Evolutionary conservation across 2,113 vertebrate species (phyloP).

Genomic region (Haemorhous mexicanus): DNA sequence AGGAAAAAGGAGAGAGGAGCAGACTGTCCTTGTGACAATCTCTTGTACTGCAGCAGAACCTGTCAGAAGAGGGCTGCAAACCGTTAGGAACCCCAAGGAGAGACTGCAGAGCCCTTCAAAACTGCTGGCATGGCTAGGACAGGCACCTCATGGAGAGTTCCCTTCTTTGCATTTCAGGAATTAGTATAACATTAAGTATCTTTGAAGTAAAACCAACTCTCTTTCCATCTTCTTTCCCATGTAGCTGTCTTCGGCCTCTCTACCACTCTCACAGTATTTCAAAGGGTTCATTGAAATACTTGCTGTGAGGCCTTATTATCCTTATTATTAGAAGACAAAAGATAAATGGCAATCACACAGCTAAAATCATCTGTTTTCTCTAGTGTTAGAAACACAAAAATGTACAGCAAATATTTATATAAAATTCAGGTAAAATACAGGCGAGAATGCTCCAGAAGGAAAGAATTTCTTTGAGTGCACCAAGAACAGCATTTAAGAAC

Average conservation of each 20-base stretch:
- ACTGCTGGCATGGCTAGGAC: not conserved
- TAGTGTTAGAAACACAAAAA: not conserved
- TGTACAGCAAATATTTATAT: not conserved
- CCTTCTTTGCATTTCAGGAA: not conserved
- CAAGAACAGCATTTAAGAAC: not conserved
- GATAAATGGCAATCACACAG: not conserved
- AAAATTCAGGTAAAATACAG: not conserved
- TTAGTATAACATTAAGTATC: not conserved
- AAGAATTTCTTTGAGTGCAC: not conserved
- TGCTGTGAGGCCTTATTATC: not conserved
- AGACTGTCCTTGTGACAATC: not conserved
- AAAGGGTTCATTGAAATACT: not conserved
- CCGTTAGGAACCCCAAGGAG: not conserved
- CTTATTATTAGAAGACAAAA: not conserved
- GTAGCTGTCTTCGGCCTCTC: not conserved
- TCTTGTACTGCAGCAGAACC: not conserved
- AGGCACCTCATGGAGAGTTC: not conserved
- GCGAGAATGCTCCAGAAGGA: not conserved
- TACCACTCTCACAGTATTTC: not conserved
- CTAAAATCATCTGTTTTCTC: not conserved
- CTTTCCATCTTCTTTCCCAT: fast-evolving
- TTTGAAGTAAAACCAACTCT: not conserved
- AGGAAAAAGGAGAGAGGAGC: not conserved
- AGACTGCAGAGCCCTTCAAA: not conserved
- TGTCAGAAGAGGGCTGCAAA: not conserved